Evolutionary conservation across 2,888 invertebrate species (phyloP).

Genomic region (Strigamia crassipes): DNA sequence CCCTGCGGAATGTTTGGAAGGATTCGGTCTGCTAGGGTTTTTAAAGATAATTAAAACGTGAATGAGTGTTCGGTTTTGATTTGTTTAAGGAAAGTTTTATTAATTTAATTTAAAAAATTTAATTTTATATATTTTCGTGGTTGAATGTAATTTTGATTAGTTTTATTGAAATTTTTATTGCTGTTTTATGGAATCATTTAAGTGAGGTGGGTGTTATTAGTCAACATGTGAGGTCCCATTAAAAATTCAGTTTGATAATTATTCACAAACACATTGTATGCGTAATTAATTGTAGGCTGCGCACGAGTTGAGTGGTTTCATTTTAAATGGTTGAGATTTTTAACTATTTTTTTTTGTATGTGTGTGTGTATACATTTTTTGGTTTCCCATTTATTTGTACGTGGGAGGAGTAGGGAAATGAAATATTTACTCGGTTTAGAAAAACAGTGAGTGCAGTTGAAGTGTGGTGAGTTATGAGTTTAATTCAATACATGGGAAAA

Average conservation of each 20-base stretch:
- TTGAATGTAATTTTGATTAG: background rate
- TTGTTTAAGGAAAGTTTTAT: too few relatives aligned
- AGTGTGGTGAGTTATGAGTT: slow-evolving; percentile 6
- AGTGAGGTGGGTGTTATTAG: background rate
- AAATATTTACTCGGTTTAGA: background rate
- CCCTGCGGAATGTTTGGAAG: background rate
- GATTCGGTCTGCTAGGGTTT: background rate
- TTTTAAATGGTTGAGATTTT: slow-evolving; percentile 13
- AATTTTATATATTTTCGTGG: background rate
- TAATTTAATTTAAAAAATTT: background rate
- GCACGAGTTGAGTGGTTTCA: background rate
- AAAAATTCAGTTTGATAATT: slow-evolving; percentile 26
- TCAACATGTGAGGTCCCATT: background rate
- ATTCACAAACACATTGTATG: slow-evolving; percentile 2
- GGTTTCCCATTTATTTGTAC: background rate
- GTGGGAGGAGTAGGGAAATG: background rate
- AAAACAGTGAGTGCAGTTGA: background rate
- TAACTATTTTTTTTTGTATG: background rate
- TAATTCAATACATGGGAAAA: background rate
- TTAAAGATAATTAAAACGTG: background rate
- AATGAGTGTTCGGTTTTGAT: background rate
- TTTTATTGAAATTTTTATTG: background rate
- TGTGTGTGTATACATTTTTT: too few relatives aligned
- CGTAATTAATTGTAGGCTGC: background rate
- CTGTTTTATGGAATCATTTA: background rate